Conservation (phyloP, 2,113 vertebrate genomes). For the Gasterosteus aculeatus region DNA sequence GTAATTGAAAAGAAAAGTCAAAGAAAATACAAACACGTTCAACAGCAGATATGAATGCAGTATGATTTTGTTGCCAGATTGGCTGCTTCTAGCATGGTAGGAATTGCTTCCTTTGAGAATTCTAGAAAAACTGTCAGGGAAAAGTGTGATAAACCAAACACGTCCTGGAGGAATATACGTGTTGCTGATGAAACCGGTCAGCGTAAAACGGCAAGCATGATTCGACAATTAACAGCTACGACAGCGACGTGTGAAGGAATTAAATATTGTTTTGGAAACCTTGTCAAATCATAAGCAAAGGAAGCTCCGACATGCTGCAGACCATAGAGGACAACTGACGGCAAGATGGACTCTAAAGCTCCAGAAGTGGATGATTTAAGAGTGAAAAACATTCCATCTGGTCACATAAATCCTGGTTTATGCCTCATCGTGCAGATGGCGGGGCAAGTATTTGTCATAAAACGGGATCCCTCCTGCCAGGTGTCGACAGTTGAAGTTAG, state of each 20-base stretch:
- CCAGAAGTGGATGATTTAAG: slow-evolving; percentile 51
- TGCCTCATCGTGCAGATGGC: slow-evolving; percentile 58
- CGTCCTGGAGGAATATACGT: slow-evolving; percentile 15
- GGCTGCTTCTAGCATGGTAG: slow-evolving; percentile 1
- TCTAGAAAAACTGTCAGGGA: slow-evolving; percentile 18
- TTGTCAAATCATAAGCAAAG: slow-evolving; percentile 13
- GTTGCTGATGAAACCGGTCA: slow-evolving; percentile 36
- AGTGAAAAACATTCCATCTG: slow-evolving; percentile 51
- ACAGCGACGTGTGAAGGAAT: slow-evolving; percentile 1
- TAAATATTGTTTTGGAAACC: slow-evolving; percentile 10
- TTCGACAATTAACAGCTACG: slow-evolving; percentile 16
- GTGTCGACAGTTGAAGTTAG: slow-evolving; percentile 49
- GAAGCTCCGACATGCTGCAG: not conserved
- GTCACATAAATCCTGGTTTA: slow-evolving; percentile 61
- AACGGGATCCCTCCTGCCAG: slow-evolving; percentile 46
- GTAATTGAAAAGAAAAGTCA: not conserved
- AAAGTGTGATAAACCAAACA: slow-evolving; percentile 30
- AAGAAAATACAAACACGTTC: not conserved
- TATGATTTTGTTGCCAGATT: slow-evolving; percentile 16
- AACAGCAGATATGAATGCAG: not conserved
- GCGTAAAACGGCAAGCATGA: slow-evolving; percentile 13
- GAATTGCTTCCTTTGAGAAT: slow-evolving; percentile 29
- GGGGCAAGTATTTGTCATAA: slow-evolving; percentile 52
- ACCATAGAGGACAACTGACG: slow-evolving; percentile 5
- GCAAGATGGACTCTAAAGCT: slow-evolving; percentile 12